phyloP scores from a whole-genome alignment of 2,113 vertebrate genomes.

The Dicaeum eximium region DNA sequence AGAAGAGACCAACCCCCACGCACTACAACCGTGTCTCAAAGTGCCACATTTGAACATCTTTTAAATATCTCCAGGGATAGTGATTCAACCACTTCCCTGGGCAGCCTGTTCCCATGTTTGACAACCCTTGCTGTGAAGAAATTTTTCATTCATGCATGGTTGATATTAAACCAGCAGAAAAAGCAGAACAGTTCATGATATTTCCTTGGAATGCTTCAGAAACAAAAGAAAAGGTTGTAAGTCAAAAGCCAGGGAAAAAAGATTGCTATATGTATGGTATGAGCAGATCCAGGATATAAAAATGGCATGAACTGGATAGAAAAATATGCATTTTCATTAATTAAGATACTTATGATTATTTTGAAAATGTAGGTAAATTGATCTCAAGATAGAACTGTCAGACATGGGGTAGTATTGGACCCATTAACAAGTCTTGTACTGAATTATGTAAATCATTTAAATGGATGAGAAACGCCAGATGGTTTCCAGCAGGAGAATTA shows the following conservation, averaged over 20 bases:
- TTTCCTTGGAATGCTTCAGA: background rate
- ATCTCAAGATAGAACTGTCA: background rate
- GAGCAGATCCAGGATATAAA: background rate
- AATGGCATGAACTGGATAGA: background rate
- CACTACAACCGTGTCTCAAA: background rate
- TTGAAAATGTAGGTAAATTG: background rate
- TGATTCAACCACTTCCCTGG: background rate
- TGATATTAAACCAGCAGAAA: background rate
- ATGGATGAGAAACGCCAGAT: background rate
- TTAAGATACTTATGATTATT: background rate
- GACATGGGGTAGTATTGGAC: background rate
- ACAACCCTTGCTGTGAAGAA: background rate
- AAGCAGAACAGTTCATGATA: background rate
- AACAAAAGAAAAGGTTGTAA: background rate
- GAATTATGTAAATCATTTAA: constrained; percentile 23
- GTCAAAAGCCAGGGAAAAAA: background rate
- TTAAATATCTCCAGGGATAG: background rate
- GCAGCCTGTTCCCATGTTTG: background rate
- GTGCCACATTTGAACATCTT: background rate
- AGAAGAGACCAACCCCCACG: background rate
- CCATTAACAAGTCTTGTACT: background rate
- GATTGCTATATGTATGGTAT: background rate
- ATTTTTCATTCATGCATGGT: background rate
- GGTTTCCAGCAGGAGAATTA: background rate
- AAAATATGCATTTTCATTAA: background rate